Evolutionary conservation across 2,797 vertebrate species (phyloP).

Genomic region (Chelon labrosus): DNA sequence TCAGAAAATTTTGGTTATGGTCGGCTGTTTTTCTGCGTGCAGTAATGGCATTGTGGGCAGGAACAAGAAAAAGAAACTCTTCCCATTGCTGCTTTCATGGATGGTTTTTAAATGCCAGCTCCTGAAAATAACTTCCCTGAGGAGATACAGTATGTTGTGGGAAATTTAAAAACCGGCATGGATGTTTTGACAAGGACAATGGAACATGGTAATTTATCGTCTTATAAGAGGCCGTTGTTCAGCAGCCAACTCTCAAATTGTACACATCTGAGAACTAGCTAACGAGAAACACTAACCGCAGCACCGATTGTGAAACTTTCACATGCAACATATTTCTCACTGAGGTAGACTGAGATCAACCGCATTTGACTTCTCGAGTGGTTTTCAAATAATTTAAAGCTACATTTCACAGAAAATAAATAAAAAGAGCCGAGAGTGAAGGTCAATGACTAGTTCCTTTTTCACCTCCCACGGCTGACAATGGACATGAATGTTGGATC

Average conservation of each 20-base stretch:
- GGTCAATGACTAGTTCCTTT: not conserved
- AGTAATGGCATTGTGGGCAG: not conserved
- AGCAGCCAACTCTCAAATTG: conserved; percentile 6
- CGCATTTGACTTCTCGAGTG: conserved; percentile 11
- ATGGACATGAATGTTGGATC: not conserved
- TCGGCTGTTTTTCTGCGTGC: conserved; percentile 3
- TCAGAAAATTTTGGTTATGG: conserved; percentile 2
- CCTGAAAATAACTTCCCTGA: not conserved
- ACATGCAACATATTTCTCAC: conserved; percentile 26
- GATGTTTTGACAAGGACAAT: conserved; percentile 4
- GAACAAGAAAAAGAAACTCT: not conserved
- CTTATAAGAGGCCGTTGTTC: conserved; percentile 20
- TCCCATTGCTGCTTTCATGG: conserved; percentile 5
- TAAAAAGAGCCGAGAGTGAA: not conserved
- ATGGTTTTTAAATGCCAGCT: conserved; percentile 1
- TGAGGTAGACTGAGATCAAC: conserved; percentile 7
- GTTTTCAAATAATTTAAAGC: conserved; percentile 25
- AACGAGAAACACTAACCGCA: conserved; percentile 4
- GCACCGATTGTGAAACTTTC: conserved; percentile 25
- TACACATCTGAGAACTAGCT: conserved; percentile 13
- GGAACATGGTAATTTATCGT: conserved; percentile 12
- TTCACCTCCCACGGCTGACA: not conserved
- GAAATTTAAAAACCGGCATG: not conserved
- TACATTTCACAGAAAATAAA: conserved; percentile 11
- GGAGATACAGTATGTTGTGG: not conserved